Percentiles rank a stretch among this genome's conserved stretches.
phyloP scores from a whole-genome alignment of 2,797 vertebrate genomes.

The Allobates femoralis region DNA sequence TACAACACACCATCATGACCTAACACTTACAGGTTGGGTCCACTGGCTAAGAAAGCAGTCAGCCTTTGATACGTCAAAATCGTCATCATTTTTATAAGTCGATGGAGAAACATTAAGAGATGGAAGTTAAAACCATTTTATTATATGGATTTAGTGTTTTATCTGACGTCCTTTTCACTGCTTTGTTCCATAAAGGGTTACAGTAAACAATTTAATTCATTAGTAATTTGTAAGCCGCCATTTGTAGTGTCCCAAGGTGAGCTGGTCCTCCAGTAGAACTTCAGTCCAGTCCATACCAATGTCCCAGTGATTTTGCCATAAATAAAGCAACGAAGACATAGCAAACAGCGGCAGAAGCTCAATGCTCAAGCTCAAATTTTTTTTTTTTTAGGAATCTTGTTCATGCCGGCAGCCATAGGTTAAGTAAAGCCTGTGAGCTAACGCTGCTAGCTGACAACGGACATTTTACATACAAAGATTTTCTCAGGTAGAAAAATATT shows the following conservation, averaged over 20 bases:
- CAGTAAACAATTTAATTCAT: conserved; percentile 20
- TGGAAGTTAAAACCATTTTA: conserved; percentile 1
- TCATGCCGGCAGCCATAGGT: conserved; percentile 56
- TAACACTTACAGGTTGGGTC: not conserved
- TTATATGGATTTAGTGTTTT: conserved; percentile 8
- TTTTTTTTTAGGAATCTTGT: conserved; percentile 38
- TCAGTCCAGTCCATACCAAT: conserved; percentile 58
- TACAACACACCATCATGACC: not conserved
- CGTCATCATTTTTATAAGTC: not conserved
- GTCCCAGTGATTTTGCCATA: conserved; percentile 58
- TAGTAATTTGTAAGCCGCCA: conserved; percentile 23
- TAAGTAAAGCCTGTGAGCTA: conserved; percentile 55
- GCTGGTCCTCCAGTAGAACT: conserved; percentile 56
- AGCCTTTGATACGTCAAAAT: not conserved
- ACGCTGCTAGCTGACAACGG: conserved; percentile 28
- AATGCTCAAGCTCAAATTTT: conserved; percentile 34
- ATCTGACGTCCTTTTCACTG: conserved; percentile 25
- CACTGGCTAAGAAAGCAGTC: not conserved
- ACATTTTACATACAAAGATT: conserved; percentile 40
- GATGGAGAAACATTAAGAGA: conserved; percentile 5
- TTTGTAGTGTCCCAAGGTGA: conserved; percentile 52
- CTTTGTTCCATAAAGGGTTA: conserved; percentile 28
- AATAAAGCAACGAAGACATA: conserved; percentile 55
- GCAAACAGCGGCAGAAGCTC: conserved; percentile 45
- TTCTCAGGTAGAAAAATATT: conserved; percentile 53